These are phyloP conservation scores for Leptonema lineaticorne DNA, from an alignment of 1,140 invertebrate genomes.

Conservation along the genomic window DNA sequence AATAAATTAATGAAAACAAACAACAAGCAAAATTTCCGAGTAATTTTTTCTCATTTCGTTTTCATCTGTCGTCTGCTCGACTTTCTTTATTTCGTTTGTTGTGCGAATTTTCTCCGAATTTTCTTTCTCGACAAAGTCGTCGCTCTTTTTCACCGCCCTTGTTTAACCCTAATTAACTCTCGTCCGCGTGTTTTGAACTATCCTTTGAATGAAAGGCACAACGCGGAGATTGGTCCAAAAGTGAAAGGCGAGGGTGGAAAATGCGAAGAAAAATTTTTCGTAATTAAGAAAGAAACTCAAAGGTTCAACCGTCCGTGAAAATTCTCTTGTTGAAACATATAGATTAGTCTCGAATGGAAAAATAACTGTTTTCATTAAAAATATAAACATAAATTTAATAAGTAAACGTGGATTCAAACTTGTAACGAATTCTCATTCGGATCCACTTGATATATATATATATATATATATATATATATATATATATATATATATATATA, in stretches of 20 bases:
- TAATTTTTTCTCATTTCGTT: background rate
- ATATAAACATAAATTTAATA: too few relatives aligned
- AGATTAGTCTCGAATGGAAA: constrained; percentile 2
- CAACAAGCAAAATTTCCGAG: too few relatives aligned
- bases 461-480: too few relatives aligned
- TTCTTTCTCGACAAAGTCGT: background rate
- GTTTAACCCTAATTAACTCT: background rate
- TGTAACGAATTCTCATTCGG: background rate
- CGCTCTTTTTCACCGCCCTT: background rate
- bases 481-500: too few relatives aligned
- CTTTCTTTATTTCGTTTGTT: background rate
- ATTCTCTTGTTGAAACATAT: background rate
- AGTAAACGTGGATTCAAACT: too few relatives aligned
- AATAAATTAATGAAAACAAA: too few relatives aligned
- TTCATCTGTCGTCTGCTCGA: background rate
- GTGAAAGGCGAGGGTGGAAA: background rate
- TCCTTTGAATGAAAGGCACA: background rate
- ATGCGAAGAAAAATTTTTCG: constrained; percentile 3
- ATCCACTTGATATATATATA: too few relatives aligned
- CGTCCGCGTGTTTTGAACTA: background rate
- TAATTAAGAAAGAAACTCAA: constrained; percentile 12
- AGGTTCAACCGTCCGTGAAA: background rate
- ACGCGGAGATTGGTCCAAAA: background rate
- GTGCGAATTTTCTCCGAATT: background rate
- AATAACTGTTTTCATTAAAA: too few relatives aligned